phyloP scores from a whole-genome alignment of 2,797 vertebrate genomes.

The Momotus momota region DNA sequence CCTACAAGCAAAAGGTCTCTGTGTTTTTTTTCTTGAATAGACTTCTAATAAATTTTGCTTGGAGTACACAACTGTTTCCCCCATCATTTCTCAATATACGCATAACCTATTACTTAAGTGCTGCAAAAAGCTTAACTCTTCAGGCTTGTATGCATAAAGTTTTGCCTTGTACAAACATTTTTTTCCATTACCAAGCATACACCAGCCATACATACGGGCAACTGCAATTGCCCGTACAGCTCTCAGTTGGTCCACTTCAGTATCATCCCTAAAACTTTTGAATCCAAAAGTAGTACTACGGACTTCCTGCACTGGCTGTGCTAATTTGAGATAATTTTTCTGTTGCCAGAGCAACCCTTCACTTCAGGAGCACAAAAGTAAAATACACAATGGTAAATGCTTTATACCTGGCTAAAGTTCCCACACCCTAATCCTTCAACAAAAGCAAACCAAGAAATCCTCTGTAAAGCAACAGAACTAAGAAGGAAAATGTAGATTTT shows the following conservation, averaged over 20 bases:
- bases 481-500: not conserved
- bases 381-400: not conserved
- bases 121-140: not conserved
- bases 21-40: constrained; percentile 85
- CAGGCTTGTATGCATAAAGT: not conserved
- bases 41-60: constrained; percentile 94
- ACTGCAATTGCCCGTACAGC: not conserved
- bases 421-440: not conserved
- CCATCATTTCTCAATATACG: constrained; percentile 34
- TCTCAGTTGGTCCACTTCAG: not conserved
- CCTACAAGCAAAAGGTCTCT: constrained; percentile 84
- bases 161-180: not conserved
- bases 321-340: not conserved
- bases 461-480: not conserved
- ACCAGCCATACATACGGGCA: accelerated
- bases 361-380: not conserved
- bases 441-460: not conserved
- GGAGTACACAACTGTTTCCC: constrained; percentile 73
- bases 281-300: not conserved
- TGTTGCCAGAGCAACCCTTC: not conserved
- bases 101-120: accelerated
- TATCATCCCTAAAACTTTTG: not conserved
- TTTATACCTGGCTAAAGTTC: not conserved
- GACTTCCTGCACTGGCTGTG: not conserved
- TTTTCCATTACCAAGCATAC: not conserved